A percentile compares a stretch with the other conserved stretches of the same genome.
phyloP scores from a whole-genome alignment of 2,797 vertebrate genomes.

The Bryconaethiops microstoma region DNA sequence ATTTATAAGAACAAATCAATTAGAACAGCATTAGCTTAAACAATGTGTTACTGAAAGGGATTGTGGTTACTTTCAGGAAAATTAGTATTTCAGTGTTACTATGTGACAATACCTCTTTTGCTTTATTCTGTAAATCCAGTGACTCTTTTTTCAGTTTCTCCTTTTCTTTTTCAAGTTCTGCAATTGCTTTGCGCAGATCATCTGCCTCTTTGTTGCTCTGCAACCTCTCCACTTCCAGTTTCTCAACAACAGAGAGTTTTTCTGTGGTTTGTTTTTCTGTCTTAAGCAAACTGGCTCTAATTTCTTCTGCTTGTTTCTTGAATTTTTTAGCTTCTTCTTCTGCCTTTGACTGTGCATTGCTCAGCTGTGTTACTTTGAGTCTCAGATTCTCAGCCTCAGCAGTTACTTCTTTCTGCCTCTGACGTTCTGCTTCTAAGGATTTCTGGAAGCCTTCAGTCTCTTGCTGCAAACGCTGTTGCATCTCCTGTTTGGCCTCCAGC shows the following conservation, averaged over 20 bases:
- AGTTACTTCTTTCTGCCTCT: constrained; percentile 83
- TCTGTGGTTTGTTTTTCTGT: constrained; percentile 83
- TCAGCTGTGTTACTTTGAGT: constrained; percentile 86
- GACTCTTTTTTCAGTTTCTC: constrained; percentile 88
- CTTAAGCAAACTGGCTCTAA: constrained; percentile 78
- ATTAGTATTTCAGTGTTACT: constrained; percentile 24
- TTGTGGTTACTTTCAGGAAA: constrained; percentile 43
- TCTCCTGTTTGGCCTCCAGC: constrained; percentile 90
- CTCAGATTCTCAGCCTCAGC: constrained; percentile 90
- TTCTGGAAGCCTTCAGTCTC: constrained; percentile 92
- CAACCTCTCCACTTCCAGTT: constrained; percentile 87
- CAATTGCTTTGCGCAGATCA: constrained; percentile 83
- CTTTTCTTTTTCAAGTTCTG: constrained; percentile 86
- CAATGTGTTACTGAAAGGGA: constrained; percentile 39
- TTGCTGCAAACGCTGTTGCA: constrained; percentile 85
- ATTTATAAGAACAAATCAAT: constrained; percentile 59
- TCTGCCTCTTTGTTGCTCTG: constrained; percentile 89
- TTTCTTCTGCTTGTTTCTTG: constrained; percentile 90
- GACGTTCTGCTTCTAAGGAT: constrained; percentile 86
- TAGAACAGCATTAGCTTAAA: constrained; percentile 36
- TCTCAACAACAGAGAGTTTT: constrained; percentile 82
- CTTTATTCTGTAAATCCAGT: constrained; percentile 85
- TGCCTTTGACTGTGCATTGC: constrained; percentile 85
- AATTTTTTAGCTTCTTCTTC: constrained; percentile 90
- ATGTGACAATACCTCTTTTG: constrained; percentile 87